Evolutionary conservation across 2,888 invertebrate species (phyloP).

Genomic region (Drosophila pseudotalamancana): DNA sequence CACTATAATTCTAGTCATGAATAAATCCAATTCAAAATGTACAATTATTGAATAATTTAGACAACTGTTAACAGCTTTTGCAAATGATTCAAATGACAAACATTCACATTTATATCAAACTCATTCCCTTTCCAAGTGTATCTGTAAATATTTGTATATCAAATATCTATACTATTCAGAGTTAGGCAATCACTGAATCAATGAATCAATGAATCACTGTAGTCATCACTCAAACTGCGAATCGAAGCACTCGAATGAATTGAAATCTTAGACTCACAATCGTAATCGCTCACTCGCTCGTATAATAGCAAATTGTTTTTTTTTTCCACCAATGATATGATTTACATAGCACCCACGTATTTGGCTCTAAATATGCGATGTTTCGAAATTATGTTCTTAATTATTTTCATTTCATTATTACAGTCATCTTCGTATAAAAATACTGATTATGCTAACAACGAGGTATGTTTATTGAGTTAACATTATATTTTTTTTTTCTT

Average conservation of each 20-base stretch:
- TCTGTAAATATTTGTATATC: neutral
- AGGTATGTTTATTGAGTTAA: conserved; percentile 75
- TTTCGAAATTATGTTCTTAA: conserved; percentile 56
- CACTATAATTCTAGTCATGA: no score
- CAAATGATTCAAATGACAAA: no score
- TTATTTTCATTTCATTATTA: conserved; percentile 70
- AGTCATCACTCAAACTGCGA: neutral
- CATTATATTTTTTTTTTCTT: conserved; percentile 33
- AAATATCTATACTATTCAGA: neutral
- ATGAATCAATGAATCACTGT: neutral
- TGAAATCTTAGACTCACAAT: neutral
- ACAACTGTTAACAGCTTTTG: no score
- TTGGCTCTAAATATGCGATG: conserved; percentile 5
- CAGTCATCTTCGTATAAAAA: conserved; percentile 78
- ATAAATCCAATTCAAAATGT: no score
- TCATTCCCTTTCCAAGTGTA: neutral
- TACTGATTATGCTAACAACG: conserved; percentile 72
- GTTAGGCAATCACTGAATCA: neutral
- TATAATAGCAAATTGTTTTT: neutral
- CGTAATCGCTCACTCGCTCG: neutral
- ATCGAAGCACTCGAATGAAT: neutral
- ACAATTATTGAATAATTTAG: no score
- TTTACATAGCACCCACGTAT: neutral
- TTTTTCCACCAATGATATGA: neutral
- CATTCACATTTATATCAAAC: no score